These are phyloP conservation scores for Picus viridis DNA, from an alignment of 2,797 vertebrate genomes.

Conservation along the genomic window DNA sequence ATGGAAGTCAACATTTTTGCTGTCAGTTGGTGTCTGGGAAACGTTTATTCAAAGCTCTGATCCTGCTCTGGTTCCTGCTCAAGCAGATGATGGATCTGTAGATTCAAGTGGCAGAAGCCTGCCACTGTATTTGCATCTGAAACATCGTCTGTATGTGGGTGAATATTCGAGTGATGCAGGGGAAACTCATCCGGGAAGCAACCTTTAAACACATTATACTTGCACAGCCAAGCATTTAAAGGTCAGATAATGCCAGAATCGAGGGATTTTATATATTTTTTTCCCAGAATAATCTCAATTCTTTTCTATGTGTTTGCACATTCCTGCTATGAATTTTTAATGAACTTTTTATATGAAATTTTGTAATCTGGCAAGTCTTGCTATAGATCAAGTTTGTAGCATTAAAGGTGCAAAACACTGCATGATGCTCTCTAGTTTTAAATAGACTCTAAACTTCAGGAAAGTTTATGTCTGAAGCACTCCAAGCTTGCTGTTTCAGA, in stretches of 20 bases:
- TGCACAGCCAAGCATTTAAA: slow-evolving; percentile 32
- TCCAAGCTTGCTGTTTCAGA: background rate
- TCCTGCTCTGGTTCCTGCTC: background rate
- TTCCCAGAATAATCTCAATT: background rate
- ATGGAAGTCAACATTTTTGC: background rate
- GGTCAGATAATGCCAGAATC: slow-evolving; percentile 23
- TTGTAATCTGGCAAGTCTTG: accelerated
- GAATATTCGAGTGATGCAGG: background rate
- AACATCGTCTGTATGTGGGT: slow-evolving; percentile 30
- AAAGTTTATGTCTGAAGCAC: background rate
- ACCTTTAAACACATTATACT: background rate
- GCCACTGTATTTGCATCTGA: slow-evolving; percentile 37
- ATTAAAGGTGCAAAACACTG: background rate
- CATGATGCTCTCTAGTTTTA: background rate
- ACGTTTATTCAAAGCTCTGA: background rate
- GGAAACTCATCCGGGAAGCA: slow-evolving; percentile 33
- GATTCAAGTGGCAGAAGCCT: background rate
- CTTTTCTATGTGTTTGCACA: background rate
- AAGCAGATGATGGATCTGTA: slow-evolving; percentile 5
- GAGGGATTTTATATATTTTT: background rate
- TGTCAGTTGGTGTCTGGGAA: background rate
- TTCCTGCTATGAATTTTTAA: background rate
- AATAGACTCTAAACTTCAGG: background rate
- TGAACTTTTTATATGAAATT: background rate
- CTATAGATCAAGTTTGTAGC: background rate